A percentile compares a stretch with the other conserved stretches of the same genome.
Evolutionary conservation across 2,797 vertebrate species (phyloP).

Genomic region (Serranus cabrilla): DNA sequence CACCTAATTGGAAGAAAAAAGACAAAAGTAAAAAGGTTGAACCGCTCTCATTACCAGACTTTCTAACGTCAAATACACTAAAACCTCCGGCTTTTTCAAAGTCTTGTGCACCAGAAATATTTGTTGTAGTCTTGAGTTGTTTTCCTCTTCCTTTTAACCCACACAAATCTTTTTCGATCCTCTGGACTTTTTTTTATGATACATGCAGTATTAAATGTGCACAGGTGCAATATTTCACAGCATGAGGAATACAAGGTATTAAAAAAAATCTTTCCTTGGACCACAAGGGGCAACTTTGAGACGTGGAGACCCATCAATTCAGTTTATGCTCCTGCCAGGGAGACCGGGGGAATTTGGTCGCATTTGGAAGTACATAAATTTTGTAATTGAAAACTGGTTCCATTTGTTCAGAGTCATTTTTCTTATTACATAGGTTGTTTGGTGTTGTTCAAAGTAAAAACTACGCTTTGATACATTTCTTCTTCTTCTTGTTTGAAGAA

Average conservation of each 20-base stretch:
- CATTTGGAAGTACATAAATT: slow-evolving; percentile 57
- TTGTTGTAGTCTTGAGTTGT: neutral
- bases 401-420: slow-evolving; percentile 45
- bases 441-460: slow-evolving; percentile 13
- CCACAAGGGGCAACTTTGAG: slow-evolving; percentile 59
- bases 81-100: neutral
- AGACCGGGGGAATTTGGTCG: slow-evolving; percentile 38
- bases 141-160: slow-evolving; percentile 20
- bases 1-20: slow-evolving; percentile 81
- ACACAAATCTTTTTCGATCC: slow-evolving; percentile 39
- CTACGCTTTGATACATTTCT: neutral
- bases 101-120: neutral
- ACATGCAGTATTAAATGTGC: slow-evolving; percentile 61
- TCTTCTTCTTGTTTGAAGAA: neutral
- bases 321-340: slow-evolving; percentile 66
- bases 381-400: slow-evolving; percentile 47
- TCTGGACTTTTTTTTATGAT: slow-evolving; percentile 28
- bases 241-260: slow-evolving; percentile 59
- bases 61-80: no score
- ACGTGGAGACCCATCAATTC: slow-evolving; percentile 62
- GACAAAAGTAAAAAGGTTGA: neutral
- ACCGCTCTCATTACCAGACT: neutral
- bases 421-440: slow-evolving; percentile 22
- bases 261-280: slow-evolving; percentile 64
- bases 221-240: slow-evolving; percentile 67